Conservation (phyloP, 2,797 vertebrate genomes). For the Sebastes baramenuke region DNA sequence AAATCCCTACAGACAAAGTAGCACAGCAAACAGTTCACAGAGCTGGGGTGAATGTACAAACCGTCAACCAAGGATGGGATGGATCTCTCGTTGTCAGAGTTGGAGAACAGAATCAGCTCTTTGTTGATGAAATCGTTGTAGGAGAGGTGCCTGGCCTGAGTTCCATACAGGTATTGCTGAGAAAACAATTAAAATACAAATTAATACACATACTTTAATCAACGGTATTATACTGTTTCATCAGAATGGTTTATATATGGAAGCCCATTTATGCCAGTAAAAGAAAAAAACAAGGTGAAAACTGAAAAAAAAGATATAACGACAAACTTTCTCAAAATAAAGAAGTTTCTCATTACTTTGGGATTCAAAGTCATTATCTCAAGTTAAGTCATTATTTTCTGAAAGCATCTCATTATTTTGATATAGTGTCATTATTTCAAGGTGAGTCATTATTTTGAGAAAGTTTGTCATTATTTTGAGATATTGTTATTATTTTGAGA, state of each 20-base stretch:
- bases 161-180: constrained; percentile 98
- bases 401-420: no score
- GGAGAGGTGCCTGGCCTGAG: constrained; percentile 91
- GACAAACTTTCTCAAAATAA: no score
- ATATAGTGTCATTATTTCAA: no score
- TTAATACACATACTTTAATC: background rate
- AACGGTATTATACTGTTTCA: background rate
- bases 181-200: background rate
- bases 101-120: constrained; percentile 98
- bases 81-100: constrained; percentile 98
- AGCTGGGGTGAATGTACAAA: constrained; percentile 68
- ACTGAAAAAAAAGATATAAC: no score
- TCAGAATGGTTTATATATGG: background rate
- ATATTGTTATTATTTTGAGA: background rate
- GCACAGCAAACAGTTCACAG: background rate
- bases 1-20: background rate
- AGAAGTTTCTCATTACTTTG: no score
- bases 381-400: no score
- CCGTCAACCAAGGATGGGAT: constrained; percentile 98
- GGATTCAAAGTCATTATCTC: no score
- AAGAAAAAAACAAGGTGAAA: no score
- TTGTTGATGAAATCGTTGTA: constrained; percentile 99
- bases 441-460: no score
- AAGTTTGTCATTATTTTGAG: background rate
- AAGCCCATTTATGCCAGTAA: no score